A percentile compares a stretch with the other conserved stretches of the same genome.
Evolutionary conservation across 1,140 invertebrate species (phyloP).

Genomic region (Diprion similis): DNA sequence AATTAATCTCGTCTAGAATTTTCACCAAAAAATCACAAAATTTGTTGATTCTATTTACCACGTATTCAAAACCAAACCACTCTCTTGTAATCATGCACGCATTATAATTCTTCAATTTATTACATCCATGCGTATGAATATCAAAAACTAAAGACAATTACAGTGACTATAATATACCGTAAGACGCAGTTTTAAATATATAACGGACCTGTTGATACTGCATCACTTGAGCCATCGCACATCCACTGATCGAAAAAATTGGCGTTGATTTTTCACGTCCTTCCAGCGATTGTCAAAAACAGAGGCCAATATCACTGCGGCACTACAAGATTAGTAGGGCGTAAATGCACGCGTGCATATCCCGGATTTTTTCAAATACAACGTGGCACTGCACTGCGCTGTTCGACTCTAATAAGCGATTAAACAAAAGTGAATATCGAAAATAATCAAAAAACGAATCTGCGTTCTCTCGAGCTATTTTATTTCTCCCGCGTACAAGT

Average conservation of each 20-base stretch:
- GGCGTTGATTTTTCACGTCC: conserved; percentile 12
- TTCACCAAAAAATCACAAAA: no score
- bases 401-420: not conserved
- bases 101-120: no score
- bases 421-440: not conserved
- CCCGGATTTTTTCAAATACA: not conserved
- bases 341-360: conserved; percentile 1
- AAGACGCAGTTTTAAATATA: no score
- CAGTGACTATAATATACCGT: no score
- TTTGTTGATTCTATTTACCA: no score
- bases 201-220: conserved; percentile 48
- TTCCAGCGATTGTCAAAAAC: not conserved
- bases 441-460: not conserved
- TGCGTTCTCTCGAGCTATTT: not conserved
- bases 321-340: not conserved
- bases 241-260: not conserved
- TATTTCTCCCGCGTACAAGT: not conserved
- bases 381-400: not conserved
- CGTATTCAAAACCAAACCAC: no score
- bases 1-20: no score
- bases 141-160: no score
- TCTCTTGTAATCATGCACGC: no score
- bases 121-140: no score
- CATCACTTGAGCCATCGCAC: conserved; percentile 45
- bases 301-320: not conserved